These are phyloP conservation scores for Heliornis fulica DNA, from an alignment of 2,113 vertebrate species.

Conservation along the genomic window DNA sequence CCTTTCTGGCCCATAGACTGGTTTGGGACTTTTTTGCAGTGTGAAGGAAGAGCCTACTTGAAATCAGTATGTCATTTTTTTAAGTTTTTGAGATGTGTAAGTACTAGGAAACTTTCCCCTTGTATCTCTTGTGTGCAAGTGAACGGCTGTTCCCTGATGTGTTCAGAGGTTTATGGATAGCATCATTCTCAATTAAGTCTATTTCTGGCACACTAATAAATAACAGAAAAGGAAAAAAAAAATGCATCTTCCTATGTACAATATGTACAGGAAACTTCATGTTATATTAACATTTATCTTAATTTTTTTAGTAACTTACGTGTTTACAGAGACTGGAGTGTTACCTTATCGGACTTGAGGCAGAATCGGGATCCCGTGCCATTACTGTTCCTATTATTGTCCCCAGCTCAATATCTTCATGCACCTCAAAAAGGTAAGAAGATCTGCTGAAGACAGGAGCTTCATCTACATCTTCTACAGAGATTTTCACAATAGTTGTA, in stretches of 20 bases:
- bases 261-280: neutral
- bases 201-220: neutral
- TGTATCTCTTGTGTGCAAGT: neutral
- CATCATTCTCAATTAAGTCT: neutral
- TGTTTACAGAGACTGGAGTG: neutral
- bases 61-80: neutral
- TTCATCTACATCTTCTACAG: conserved; percentile 81
- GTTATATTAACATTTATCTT: neutral
- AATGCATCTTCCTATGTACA: neutral
- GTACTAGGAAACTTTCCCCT: neutral
- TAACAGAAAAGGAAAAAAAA: neutral
- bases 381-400: conserved; percentile 82
- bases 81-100: neutral
- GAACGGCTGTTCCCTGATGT: neutral
- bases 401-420: conserved; percentile 81
- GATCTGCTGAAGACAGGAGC: conserved; percentile 80
- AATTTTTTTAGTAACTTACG: neutral
- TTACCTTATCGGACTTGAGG: conserved; percentile 78
- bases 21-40: neutral
- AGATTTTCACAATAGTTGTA: conserved; percentile 80
- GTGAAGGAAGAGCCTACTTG: neutral
- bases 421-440: conserved; percentile 81
- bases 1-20: neutral
- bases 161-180: neutral
- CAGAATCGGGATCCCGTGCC: conserved; percentile 81